phyloP scores from a whole-genome alignment of 2,797 vertebrate species.

The Dryobates pubescens region DNA sequence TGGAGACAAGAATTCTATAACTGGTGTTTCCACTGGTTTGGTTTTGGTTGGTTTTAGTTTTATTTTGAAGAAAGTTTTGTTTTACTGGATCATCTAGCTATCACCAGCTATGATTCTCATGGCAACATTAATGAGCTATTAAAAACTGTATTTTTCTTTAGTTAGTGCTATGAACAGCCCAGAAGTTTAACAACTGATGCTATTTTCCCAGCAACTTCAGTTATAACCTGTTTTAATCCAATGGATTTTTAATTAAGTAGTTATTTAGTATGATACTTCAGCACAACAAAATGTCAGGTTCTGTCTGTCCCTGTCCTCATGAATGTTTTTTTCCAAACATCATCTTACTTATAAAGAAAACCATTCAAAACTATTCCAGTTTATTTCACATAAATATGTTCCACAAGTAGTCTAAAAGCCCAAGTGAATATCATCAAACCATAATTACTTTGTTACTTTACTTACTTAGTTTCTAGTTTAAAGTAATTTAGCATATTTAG shows the following conservation, averaged over 20 bases:
- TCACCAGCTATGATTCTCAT: not conserved
- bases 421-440: not conserved
- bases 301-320: not conserved
- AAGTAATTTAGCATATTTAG: not conserved
- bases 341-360: not conserved
- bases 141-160: not conserved
- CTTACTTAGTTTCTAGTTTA: not conserved
- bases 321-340: not conserved
- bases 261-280: not conserved
- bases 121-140: not conserved
- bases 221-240: not conserved
- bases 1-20: not conserved
- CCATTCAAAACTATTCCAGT: not conserved
- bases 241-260: not conserved
- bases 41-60: not conserved
- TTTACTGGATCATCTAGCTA: not conserved
- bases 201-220: not conserved
- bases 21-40: not conserved
- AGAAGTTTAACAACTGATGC: not conserved
- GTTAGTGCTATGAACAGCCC: no score
- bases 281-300: not conserved
- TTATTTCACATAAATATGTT: not conserved
- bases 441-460: not conserved
- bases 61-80: not conserved
- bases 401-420: not conserved